Evolutionary conservation across 1,140 invertebrate species (phyloP).

Genomic region (Forficula auricularia): DNA sequence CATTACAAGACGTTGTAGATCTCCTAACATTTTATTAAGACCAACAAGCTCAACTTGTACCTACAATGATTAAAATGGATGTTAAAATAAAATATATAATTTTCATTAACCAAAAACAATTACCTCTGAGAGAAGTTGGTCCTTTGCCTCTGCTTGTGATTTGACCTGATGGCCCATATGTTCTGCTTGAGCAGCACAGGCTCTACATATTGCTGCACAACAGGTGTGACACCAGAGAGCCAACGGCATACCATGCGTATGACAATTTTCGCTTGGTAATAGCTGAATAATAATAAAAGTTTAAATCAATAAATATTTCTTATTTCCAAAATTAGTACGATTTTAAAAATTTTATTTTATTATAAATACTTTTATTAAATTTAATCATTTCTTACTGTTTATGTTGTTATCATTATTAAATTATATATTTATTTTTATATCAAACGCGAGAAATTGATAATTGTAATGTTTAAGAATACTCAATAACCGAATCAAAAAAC

Average conservation of each 20-base stretch:
- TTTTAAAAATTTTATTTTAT: no score
- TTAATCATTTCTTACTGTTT: no score
- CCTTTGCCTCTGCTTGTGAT: slow-evolving; percentile 45
- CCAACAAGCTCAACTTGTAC: slow-evolving; percentile 12
- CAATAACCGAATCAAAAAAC: no score
- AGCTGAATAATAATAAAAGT: slow-evolving; percentile 1
- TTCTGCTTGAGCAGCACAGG: slow-evolving; percentile 42
- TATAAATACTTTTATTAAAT: no score
- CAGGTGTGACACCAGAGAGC: slow-evolving; percentile 56
- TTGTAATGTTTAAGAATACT: no score
- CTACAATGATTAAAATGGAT: slow-evolving; percentile 4
- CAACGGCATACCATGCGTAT: slow-evolving; percentile 50
- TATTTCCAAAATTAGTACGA: no score
- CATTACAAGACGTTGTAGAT: slow-evolving; percentile 41
- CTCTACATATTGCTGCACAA: slow-evolving; percentile 40
- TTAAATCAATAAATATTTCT: no score
- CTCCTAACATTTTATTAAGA: slow-evolving; percentile 33
- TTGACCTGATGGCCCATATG: slow-evolving; percentile 46
- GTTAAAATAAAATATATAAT: neutral
- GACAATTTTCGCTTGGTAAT: slow-evolving; percentile 36
- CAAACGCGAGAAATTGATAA: no score
- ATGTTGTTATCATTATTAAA: no score
- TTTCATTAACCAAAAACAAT: slow-evolving; percentile 14
- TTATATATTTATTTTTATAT: no score
- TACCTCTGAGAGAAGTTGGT: slow-evolving; percentile 43